Evolutionary conservation across 30 jellyfish, hydroid and myxozoan genomes (phyloP).

Genomic region (Sanderia malayensis): DNA sequence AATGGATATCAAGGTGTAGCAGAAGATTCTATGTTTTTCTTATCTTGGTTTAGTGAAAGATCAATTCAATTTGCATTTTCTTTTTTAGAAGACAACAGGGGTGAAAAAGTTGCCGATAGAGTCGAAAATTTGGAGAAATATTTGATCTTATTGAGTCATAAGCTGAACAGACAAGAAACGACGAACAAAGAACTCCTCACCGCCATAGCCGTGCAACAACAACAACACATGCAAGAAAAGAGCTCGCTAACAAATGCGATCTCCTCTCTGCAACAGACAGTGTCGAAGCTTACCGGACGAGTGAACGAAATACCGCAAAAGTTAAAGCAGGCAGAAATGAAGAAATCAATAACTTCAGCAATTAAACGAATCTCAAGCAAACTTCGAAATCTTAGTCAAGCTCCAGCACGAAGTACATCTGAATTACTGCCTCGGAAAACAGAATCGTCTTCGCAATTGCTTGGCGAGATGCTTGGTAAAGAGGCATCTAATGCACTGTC

Average conservation of each 20-base stretch:
- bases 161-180: conserved; percentile 34
- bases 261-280: conserved; percentile 47
- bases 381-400: conserved; percentile 9
- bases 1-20: no score
- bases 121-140: conserved; percentile 39
- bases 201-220: conserved; percentile 38
- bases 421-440: conserved; percentile 25
- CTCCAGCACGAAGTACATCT: background rate
- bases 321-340: conserved; percentile 12
- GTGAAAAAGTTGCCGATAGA: conserved; percentile 38
- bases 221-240: conserved; percentile 41
- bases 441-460: conserved; percentile 40
- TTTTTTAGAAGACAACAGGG: conserved; percentile 24
- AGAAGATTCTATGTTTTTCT: no score
- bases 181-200: conserved; percentile 38
- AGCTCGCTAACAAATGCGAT: conserved; percentile 37
- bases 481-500: conserved; percentile 41
- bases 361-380: conserved; percentile 29
- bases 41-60: no score
- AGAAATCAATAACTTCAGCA: conserved; percentile 22
- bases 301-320: conserved; percentile 28
- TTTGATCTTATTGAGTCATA: conserved; percentile 8
- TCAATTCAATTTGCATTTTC: background rate
- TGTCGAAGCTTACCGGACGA: conserved; percentile 20
- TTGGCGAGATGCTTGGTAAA: conserved; percentile 40